phyloP scores from a whole-genome alignment of 2,113 vertebrate genomes.

The Lipotes vexillifer region DNA sequence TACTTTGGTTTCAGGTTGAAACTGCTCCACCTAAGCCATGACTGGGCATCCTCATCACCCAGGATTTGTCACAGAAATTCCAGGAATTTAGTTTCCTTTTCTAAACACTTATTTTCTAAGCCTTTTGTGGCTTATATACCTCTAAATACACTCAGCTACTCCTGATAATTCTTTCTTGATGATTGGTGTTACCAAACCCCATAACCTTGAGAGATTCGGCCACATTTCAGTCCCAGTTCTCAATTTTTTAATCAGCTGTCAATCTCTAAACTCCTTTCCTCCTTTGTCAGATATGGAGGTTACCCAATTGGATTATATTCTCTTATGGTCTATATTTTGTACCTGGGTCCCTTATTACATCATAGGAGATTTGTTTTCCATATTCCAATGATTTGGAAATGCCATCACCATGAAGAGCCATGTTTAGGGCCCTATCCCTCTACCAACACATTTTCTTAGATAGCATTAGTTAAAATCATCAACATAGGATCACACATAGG shows the following conservation, averaged over 20 bases:
- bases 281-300: background rate
- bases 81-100: background rate
- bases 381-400: background rate
- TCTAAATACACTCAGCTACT: background rate
- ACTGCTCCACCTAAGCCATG: background rate
- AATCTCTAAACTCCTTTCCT: background rate
- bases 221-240: background rate
- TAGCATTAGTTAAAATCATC: background rate
- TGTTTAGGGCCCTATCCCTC: background rate
- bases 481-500: background rate
- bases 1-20: background rate
- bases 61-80: background rate
- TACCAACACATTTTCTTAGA: background rate
- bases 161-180: background rate
- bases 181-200: background rate
- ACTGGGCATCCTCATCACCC: background rate
- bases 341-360: background rate
- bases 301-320: background rate
- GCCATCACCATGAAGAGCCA: background rate
- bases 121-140: background rate
- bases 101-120: background rate
- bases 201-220: background rate
- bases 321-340: background rate
- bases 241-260: background rate
- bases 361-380: background rate